Percentiles rank a stretch among this genome's conserved stretches.
Conservation (phyloP, 2,797 vertebrate genomes). For the Apodemus agrarius region DNA sequence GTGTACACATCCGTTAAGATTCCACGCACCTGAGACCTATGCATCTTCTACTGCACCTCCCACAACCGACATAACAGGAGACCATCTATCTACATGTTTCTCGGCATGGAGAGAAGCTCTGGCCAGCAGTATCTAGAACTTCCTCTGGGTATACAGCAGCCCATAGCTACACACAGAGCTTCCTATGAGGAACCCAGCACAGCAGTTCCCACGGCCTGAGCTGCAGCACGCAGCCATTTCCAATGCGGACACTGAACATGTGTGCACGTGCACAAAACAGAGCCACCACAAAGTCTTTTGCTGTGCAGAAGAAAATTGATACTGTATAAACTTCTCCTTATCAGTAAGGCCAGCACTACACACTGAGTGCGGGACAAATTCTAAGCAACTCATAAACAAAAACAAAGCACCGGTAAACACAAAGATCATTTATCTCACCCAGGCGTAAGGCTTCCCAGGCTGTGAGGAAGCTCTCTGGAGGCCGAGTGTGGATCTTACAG, state of each 20-base stretch:
- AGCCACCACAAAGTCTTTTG: background rate
- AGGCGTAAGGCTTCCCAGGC: fast-evolving
- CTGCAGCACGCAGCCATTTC: too few species aligned
- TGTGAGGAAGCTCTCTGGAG: background rate
- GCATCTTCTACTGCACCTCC: background rate
- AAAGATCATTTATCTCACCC: background rate
- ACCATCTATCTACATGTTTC: background rate
- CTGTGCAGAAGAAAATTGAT: background rate
- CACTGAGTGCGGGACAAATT: background rate
- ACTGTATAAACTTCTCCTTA: background rate
- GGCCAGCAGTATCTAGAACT: background rate
- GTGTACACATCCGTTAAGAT: background rate
- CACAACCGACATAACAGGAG: background rate
- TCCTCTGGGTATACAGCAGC: background rate
- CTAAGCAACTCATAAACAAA: background rate
- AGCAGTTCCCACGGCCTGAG: fast-evolving
- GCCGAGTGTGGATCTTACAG: background rate
- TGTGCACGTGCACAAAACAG: background rate
- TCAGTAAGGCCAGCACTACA: background rate
- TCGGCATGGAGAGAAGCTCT: background rate
- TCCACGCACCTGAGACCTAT: background rate
- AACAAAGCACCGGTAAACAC: background rate
- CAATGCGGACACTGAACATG: background rate
- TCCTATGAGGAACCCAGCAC: fast-evolving
- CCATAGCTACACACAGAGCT: fast-evolving